phyloP scores from a whole-genome alignment of 2,888 invertebrate genomes.

The Seladonia tumulorum region DNA sequence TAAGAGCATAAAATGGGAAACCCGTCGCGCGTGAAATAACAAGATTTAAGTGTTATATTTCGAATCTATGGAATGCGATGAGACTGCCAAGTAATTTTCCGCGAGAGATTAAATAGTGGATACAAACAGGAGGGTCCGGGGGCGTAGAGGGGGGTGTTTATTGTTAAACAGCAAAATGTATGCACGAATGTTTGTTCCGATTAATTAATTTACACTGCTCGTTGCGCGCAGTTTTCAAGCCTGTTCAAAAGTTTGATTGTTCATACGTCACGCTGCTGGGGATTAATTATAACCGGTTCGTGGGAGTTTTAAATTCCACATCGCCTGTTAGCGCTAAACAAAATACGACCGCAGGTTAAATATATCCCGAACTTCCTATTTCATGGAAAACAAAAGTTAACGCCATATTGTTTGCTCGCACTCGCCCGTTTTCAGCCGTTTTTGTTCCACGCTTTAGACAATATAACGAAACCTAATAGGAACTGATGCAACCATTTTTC shows the following conservation, averaged over 20 bases:
- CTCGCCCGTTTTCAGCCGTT: constrained; percentile 6
- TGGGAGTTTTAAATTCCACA: constrained; percentile 15
- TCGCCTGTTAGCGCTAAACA: constrained; percentile 13
- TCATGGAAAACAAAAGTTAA: constrained; percentile 2
- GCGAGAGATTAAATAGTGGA: not conserved
- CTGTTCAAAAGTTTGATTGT: constrained; percentile 26
- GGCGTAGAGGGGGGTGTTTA: not conserved
- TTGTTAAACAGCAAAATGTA: constrained; percentile 18
- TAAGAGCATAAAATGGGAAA: not conserved
- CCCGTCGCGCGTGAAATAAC: not conserved
- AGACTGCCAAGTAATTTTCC: not conserved
- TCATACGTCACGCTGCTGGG: not conserved
- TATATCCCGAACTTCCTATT: constrained; percentile 10
- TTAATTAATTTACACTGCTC: constrained; percentile 26
- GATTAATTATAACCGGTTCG: not conserved
- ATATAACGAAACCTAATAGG: no score
- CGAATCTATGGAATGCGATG: not conserved
- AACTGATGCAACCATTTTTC: not conserved
- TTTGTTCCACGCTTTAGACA: not conserved
- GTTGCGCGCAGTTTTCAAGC: constrained; percentile 5
- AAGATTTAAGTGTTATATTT: not conserved
- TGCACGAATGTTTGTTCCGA: not conserved
- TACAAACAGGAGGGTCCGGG: not conserved
- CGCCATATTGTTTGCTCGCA: constrained; percentile 18
- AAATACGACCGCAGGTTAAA: not conserved